Evolutionary conservation across 2,888 invertebrate genomes (phyloP).

Genomic region (Subacronicta megacephala): DNA sequence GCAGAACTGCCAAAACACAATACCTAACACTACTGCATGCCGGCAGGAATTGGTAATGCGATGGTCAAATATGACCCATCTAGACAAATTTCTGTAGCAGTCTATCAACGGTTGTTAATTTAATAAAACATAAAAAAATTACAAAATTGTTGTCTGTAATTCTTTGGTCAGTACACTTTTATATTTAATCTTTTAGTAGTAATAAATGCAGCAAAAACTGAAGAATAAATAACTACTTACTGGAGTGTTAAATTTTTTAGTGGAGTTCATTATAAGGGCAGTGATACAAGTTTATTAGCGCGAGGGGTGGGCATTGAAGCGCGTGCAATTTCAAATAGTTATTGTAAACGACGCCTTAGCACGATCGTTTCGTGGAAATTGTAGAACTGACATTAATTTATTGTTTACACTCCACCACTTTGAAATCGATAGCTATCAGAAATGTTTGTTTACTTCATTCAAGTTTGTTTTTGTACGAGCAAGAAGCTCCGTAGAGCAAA

Average conservation of each 20-base stretch:
- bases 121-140: too few relatives aligned
- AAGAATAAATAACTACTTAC: background rate
- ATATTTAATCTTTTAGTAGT: too few relatives aligned
- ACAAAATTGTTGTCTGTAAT: too few relatives aligned
- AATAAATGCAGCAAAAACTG: constrained; percentile 1
- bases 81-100: too few relatives aligned
- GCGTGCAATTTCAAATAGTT: constrained; percentile 13
- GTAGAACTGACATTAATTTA: constrained; percentile 16
- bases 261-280: background rate
- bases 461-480: background rate
- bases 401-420: constrained; percentile 17
- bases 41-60: too few relatives aligned
- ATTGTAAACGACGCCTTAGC: constrained; percentile 6
- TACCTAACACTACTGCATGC: too few relatives aligned
- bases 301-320: constrained; percentile 27
- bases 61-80: too few relatives aligned
- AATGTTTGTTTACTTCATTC: background rate
- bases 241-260: background rate
- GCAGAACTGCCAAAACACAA: too few relatives aligned
- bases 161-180: too few relatives aligned
- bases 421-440: constrained; percentile 8
- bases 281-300: constrained; percentile 1
- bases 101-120: too few relatives aligned
- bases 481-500: background rate
- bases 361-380: constrained; percentile 27